phyloP scores from a whole-genome alignment of 2,113 vertebrate species.

The Phodopus roborovskii region DNA sequence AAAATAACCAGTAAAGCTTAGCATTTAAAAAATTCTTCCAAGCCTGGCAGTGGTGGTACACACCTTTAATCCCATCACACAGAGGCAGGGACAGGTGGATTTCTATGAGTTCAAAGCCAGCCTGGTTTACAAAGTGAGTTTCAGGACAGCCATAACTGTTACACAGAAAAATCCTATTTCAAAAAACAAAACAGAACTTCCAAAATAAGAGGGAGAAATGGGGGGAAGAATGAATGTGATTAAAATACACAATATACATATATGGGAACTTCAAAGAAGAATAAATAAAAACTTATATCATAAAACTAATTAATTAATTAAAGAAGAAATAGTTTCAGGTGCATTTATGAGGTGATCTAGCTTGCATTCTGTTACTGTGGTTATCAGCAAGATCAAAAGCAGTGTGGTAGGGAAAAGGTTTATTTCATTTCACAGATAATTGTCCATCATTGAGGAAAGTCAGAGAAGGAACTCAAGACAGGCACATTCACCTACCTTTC shows the following conservation, averaged over 20 bases:
- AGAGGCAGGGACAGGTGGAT: neutral
- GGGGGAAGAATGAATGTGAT: neutral
- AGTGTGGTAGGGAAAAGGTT: neutral
- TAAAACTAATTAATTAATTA: neutral
- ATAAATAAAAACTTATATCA: neutral
- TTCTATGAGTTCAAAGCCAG: neutral
- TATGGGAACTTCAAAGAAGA: neutral
- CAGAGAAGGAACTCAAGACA: neutral
- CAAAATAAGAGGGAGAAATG: neutral
- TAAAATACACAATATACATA: neutral
- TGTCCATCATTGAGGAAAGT: neutral
- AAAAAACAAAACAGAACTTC: neutral
- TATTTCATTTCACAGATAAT: neutral
- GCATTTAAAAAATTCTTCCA: neutral
- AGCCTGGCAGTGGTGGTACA: neutral
- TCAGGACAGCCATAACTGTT: neutral
- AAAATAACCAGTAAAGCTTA: neutral
- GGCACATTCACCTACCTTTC: neutral
- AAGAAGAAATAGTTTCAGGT: neutral
- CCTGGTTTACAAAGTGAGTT: neutral
- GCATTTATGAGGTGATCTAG: neutral
- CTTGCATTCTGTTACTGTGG: neutral
- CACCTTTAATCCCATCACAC: neutral
- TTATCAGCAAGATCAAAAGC: neutral
- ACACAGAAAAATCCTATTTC: neutral